Percentiles rank a stretch among this genome's conserved stretches.
These are phyloP conservation scores for Bombycilla garrulus DNA, from an alignment of 2,113 vertebrate species.

Conservation along the genomic window DNA sequence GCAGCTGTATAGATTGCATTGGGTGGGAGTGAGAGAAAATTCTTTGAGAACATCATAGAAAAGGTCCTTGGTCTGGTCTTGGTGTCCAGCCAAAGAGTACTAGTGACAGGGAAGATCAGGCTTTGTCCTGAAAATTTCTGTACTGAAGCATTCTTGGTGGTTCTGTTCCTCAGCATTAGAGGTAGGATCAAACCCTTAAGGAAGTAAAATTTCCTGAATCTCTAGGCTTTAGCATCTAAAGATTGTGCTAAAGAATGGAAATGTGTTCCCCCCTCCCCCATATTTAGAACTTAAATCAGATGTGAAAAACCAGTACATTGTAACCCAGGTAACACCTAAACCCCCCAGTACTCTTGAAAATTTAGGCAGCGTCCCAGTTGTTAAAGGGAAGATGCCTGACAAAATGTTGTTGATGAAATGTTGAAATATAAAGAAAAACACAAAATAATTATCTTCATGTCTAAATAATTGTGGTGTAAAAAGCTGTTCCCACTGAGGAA, in stretches of 20 bases:
- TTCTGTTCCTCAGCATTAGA: background rate
- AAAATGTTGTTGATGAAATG: background rate
- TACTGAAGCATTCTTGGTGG: background rate
- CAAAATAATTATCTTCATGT: background rate
- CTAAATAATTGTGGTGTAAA: background rate
- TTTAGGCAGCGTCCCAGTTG: background rate
- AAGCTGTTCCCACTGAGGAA: background rate
- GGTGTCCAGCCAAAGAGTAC: background rate
- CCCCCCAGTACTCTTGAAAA: background rate
- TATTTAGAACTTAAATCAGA: background rate
- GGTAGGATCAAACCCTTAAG: background rate
- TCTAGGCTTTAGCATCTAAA: background rate
- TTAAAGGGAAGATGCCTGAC: background rate
- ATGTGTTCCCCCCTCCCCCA: rapidly evolving
- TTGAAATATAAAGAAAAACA: background rate
- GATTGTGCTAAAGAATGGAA: background rate
- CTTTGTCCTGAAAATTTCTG: background rate
- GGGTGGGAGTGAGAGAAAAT: background rate
- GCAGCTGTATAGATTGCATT: background rate
- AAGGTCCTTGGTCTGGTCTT: background rate
- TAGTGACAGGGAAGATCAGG: background rate
- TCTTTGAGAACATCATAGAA: background rate
- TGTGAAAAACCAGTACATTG: background rate
- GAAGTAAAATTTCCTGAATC: background rate
- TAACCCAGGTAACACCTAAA: background rate